Base-by-base conservation (phyloP, 1,140 invertebrate species). In the Drosophila willistoni region DNA sequence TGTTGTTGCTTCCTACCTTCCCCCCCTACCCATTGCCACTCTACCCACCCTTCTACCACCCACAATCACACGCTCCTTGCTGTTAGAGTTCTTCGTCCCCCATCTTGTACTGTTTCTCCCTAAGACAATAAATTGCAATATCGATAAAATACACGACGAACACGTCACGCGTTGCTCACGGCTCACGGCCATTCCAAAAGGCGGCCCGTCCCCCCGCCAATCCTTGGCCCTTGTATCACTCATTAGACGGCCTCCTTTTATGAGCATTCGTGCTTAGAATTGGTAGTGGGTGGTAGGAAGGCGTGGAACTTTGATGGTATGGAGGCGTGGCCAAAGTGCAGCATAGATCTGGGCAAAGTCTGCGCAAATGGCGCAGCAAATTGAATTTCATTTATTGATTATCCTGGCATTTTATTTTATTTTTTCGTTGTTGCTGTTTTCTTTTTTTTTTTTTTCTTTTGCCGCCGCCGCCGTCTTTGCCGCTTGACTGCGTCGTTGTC, bases 381-480 rank as follows among this genome's bases (percentile, higher is more conserved):
- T 89, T 89, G 84, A 89, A 89, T 89, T 89, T 89, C 80, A 87
- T 84, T 89, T 89, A 89, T 89, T 89, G 84, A 89, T 89, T 89
- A 89, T 89, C 84, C 81, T 89, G 77, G 77, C 80, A 81, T 89
- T 89, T 83, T 89, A 86, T 82, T 85, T 85, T 73, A 63, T 65
- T 85, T 80, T 70, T 63, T 59, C 66, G 42, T 61, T 67, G 60
- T 36, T 62, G 34, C 39, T 64, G 61, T 33, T 55, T 39, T 39
- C 12, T 39, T 13, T 39, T 39, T 39, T 47, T 57, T 60, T 65
- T 47, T 36, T 10, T 10, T 1, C 9, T 3, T 1, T 6, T 6
- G 34, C 34, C 34, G 34, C 34, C 34, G 39, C 29, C 36, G 39
- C 13, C 39, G 25, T 47, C 66, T 66, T 66, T 36, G 61, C 67